Percentiles rank a stretch among this genome's conserved stretches.
These are phyloP conservation scores for Tokudaia tokunoshimensis DNA, from an alignment of 2,797 vertebrate genomes.

Conservation along the genomic window DNA sequence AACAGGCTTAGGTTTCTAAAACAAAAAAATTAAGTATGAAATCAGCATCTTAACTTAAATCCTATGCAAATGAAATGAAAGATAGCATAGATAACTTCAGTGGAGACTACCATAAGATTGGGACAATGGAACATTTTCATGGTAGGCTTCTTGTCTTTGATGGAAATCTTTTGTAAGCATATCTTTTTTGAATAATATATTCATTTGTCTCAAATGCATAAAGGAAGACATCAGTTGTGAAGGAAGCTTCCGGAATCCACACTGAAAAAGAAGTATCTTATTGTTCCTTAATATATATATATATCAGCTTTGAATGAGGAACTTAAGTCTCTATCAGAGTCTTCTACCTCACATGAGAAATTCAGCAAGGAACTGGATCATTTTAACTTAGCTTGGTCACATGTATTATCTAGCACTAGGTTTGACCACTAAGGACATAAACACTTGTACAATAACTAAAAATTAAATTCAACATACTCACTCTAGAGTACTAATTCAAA, in stretches of 20 bases:
- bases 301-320: background rate
- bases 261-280: background rate
- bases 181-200: background rate
- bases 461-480: constrained; percentile 42
- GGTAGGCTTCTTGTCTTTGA: constrained; percentile 35
- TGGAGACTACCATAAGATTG: background rate
- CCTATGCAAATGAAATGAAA: constrained; percentile 62
- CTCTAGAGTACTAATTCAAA: background rate
- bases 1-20: constrained; percentile 67
- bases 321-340: constrained; percentile 7
- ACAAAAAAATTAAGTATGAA: constrained; percentile 66
- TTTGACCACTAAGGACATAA: constrained; percentile 18
- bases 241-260: background rate
- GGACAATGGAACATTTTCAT: background rate
- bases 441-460: constrained; percentile 33
- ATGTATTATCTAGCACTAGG: background rate
- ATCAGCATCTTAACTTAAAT: constrained; percentile 72
- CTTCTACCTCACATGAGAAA: constrained; percentile 10
- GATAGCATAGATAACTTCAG: constrained; percentile 59
- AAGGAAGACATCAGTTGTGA: background rate
- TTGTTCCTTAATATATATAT: background rate
- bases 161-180: constrained; percentile 12
- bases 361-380: background rate
- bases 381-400: background rate
- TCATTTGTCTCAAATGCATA: background rate